Evolutionary conservation across 2,797 vertebrate species (phyloP).

Genomic region (Lindbergichthys nudifrons): DNA sequence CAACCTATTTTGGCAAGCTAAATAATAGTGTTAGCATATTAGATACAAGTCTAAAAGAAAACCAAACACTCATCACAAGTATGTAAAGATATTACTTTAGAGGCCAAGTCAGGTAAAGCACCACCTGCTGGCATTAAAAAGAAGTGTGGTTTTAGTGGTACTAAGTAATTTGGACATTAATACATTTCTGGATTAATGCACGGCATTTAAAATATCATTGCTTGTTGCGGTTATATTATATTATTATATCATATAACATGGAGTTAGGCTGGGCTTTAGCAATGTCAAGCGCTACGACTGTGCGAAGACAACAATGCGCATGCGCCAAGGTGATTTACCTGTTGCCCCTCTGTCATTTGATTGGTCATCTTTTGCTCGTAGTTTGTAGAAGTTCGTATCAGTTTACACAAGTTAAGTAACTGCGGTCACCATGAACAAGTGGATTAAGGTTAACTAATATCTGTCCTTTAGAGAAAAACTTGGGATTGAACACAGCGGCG

Average conservation of each 20-base stretch:
- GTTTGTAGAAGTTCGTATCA: neutral
- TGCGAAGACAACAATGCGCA: neutral
- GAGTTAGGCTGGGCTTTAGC: too few species aligned
- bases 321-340: neutral
- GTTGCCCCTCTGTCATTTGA: neutral
- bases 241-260: neutral
- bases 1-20: too few species aligned
- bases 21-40: too few species aligned
- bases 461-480: neutral
- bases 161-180: too few species aligned
- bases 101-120: neutral
- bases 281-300: neutral
- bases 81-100: too few species aligned
- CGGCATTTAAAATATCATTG: neutral
- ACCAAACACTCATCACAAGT: too few species aligned
- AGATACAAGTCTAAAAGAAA: too few species aligned
- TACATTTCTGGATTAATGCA: too few species aligned
- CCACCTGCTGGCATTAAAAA: neutral
- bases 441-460: neutral
- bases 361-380: neutral
- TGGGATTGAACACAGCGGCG: neutral
- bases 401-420: too few species aligned
- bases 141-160: too few species aligned
- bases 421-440: neutral
- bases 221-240: neutral